phyloP scores from a whole-genome alignment of 2,888 invertebrate species.

The Ditula angustiorana region DNA sequence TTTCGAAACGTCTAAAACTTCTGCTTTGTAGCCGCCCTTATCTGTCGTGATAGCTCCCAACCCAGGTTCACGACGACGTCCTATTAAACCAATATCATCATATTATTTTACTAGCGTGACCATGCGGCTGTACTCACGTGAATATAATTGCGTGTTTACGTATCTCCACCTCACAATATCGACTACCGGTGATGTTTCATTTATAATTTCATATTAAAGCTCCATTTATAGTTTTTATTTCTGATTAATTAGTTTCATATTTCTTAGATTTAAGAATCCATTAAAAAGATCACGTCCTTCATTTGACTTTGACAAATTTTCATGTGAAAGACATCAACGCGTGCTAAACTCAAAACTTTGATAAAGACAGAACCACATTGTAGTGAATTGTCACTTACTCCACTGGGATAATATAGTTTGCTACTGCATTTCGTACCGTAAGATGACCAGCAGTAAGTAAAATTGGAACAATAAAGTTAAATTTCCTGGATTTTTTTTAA shows the following conservation, averaged over 20 bases:
- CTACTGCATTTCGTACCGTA: no score
- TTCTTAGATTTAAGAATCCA: no score
- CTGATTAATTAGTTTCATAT: no score
- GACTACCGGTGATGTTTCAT: not conserved
- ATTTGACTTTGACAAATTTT: not conserved
- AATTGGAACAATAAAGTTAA: no score
- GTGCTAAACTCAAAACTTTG: not conserved
- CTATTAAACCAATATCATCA: constrained; percentile 39
- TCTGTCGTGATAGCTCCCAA: constrained; percentile 27
- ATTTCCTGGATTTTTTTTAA: no score
- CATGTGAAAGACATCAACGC: not conserved
- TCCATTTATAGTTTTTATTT: no score
- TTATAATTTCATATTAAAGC: no score
- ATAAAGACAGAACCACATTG: no score
- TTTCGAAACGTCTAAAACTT: not conserved
- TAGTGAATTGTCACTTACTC: no score
- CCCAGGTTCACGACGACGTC: constrained; percentile 30
- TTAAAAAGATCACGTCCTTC: not conserved
- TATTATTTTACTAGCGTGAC: constrained; percentile 33
- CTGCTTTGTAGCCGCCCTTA: constrained; percentile 17
- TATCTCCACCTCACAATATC: not conserved
- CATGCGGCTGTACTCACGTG: constrained; percentile 24
- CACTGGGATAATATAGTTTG: no score
- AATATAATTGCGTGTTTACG: constrained; percentile 22
- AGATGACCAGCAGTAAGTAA: no score